phyloP scores from a whole-genome alignment of 1,140 invertebrate species.

The Papilio xuthus region DNA sequence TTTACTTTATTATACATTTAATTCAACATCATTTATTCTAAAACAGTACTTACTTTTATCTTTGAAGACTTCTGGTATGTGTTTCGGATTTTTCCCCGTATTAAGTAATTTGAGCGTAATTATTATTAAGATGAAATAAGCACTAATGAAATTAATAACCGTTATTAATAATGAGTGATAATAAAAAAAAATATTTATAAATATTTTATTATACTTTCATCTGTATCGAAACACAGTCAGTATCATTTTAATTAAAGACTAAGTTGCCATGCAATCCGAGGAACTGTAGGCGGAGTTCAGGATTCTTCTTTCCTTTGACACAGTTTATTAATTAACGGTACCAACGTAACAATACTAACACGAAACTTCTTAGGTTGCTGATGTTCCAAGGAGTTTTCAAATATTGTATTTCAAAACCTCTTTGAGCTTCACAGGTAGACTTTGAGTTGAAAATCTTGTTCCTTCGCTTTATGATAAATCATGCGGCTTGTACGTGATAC shows the following conservation, averaged over 20 bases:
- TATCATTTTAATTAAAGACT: slow-evolving; percentile 16
- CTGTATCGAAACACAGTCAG: neutral
- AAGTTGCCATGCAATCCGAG: neutral
- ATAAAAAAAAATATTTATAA: neutral
- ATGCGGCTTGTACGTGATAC: neutral
- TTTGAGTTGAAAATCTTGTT: neutral
- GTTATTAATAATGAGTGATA: too few species aligned
- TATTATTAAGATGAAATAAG: too few species aligned
- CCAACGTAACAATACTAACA: slow-evolving; percentile 8
- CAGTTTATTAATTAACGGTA: slow-evolving; percentile 29
- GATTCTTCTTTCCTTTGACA: slow-evolving; percentile 33
- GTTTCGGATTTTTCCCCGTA: too few species aligned
- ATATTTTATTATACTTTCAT: neutral
- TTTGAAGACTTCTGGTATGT: neutral
- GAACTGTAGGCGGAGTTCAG: slow-evolving; percentile 18
- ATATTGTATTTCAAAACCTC: slow-evolving; percentile 25
- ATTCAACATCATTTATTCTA: neutral
- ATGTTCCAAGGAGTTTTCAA: slow-evolving; percentile 10
- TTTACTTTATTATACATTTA: neutral
- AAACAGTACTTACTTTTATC: neutral
- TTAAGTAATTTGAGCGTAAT: too few species aligned
- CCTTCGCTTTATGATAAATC: neutral
- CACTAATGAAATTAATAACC: too few species aligned
- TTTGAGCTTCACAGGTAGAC: neutral
- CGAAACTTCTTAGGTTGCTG: slow-evolving; percentile 4